Conservation (phyloP, 2,113 vertebrate genomes). For the Bos indicus region DNA sequence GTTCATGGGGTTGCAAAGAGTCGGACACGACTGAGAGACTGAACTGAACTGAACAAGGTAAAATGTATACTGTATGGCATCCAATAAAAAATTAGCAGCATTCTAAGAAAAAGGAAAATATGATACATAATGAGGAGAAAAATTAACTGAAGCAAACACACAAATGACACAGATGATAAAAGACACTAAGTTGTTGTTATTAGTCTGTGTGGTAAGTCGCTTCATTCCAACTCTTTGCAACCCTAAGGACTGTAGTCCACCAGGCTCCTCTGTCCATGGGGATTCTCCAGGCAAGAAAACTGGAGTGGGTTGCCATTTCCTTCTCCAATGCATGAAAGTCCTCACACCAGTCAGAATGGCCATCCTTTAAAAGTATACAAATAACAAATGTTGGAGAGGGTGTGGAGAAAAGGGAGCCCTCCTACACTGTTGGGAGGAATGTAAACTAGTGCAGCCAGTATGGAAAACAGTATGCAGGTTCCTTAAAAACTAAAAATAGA, state of each 20-base stretch:
- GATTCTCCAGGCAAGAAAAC: not conserved
- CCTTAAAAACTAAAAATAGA: not conserved
- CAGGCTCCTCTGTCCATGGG: not conserved
- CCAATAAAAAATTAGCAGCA: not conserved
- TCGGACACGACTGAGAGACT: rapidly evolving
- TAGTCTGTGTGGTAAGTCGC: not conserved
- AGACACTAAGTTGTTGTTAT: not conserved
- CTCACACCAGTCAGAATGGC: not conserved
- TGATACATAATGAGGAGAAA: not conserved
- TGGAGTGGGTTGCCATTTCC: not conserved
- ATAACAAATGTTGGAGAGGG: not conserved
- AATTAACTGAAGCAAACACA: not conserved
- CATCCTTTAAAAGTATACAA: not conserved
- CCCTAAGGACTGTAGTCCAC: not conserved
- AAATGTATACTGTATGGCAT: not conserved
- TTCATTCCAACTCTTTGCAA: not conserved
- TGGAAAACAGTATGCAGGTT: not conserved
- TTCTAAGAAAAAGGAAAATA: not conserved
- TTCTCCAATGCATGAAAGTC: not conserved
- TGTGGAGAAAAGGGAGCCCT: not conserved
- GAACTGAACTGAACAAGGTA: not conserved
- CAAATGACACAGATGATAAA: not conserved
- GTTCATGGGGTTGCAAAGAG: too few relatives aligned
- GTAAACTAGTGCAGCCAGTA: not conserved
- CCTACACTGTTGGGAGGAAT: not conserved